These are phyloP conservation scores for Apostichopus leukothele DNA, from an alignment of 53 echinoderm and acorn worm genomes.

Conservation along the genomic window DNA sequence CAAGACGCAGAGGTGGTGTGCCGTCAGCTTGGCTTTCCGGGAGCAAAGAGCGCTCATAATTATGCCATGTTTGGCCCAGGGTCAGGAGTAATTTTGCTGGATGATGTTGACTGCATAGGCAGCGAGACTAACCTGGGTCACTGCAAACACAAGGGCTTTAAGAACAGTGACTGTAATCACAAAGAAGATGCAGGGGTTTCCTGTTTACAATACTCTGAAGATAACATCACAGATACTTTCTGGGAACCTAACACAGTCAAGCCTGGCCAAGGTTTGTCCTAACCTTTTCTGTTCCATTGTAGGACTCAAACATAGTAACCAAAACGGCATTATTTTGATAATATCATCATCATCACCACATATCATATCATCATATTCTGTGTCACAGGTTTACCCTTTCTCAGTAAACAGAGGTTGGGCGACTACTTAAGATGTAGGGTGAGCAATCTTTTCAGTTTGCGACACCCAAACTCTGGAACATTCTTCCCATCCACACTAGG, in stretches of 20 bases:
- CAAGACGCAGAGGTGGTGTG: slow-evolving; percentile 38
- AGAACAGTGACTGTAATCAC: slow-evolving; percentile 1
- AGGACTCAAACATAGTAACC: too few species aligned
- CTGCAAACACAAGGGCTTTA: slow-evolving; percentile 6
- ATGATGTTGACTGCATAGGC: slow-evolving; percentile 14
- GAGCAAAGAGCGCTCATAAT: slow-evolving; percentile 29
- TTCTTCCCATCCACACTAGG: too few species aligned
- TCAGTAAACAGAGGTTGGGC: too few species aligned
- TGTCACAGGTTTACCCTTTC: too few species aligned
- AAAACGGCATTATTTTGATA: too few species aligned
- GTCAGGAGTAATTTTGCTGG: not conserved
- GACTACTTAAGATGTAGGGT: too few species aligned
- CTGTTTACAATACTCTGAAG: slow-evolving; percentile 1
- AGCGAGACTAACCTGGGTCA: slow-evolving; percentile 33
- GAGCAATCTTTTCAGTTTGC: too few species aligned
- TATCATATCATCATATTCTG: too few species aligned
- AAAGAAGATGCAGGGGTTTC: slow-evolving; percentile 36
- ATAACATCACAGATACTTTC: not conserved
- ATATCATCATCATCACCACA: too few species aligned
- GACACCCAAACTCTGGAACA: too few species aligned
- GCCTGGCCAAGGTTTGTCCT: not conserved
- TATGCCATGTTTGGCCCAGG: slow-evolving; percentile 38
- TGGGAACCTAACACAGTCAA: not conserved
- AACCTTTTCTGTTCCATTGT: too few species aligned
- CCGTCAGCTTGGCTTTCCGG: slow-evolving; percentile 33